Conservation (phyloP, 2,888 invertebrate genomes). For the Caenorhabditis doughertyi region DNA sequence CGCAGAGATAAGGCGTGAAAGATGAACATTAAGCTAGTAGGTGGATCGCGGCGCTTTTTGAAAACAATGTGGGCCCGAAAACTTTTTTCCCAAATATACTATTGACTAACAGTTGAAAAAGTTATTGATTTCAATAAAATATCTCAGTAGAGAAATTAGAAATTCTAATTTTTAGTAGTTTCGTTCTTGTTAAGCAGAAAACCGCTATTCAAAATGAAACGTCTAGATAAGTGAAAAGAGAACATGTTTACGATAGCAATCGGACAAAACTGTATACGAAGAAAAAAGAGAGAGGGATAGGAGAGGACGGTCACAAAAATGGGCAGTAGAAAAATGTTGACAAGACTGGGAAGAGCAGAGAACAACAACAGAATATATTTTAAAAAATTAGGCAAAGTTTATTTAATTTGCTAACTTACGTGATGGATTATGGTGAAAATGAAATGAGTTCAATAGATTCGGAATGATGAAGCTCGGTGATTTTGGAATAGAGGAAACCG, state of each 20-base stretch:
- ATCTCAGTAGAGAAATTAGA: neutral
- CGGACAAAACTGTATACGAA: slow-evolving; percentile 33
- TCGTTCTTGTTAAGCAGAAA: neutral
- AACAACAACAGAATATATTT: too few relatives aligned
- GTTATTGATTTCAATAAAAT: too few relatives aligned
- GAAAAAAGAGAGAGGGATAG: slow-evolving; percentile 18
- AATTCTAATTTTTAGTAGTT: neutral
- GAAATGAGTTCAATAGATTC: neutral
- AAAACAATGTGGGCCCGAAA: too few relatives aligned
- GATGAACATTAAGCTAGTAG: slow-evolving; percentile 6
- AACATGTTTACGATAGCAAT: slow-evolving; percentile 62
- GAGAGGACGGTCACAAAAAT: slow-evolving; percentile 13
- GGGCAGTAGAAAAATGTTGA: neutral
- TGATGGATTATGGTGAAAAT: neutral
- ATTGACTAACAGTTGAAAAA: too few relatives aligned
- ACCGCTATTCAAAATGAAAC: slow-evolving; percentile 37
- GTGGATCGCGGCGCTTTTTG: too few relatives aligned
- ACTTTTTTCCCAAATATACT: too few relatives aligned
- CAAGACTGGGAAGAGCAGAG: neutral
- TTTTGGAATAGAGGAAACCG: slow-evolving; percentile 20
- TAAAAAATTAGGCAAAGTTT: too few relatives aligned
- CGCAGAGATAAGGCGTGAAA: slow-evolving; percentile 37
- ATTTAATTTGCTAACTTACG: neutral
- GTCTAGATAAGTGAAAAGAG: slow-evolving; percentile 51
- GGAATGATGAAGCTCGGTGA: neutral